Base-by-base conservation (phyloP, 2,797 vertebrate species). In the Brachymystax lenok region DNA sequence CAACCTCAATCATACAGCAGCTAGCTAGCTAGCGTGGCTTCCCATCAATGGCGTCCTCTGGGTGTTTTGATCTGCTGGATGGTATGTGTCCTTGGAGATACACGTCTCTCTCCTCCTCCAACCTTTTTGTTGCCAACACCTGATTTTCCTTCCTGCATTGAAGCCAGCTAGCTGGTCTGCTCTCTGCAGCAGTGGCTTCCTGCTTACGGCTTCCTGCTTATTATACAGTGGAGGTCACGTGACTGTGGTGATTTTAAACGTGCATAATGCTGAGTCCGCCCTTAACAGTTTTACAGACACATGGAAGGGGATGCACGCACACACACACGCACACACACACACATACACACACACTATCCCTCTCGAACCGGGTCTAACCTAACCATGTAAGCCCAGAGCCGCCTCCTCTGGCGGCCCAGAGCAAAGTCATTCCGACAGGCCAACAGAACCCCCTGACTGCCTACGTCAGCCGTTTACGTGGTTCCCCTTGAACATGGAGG, bases 51-150 rank as follows among this genome's bases (percentile, higher is more conserved):
- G 83, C 70, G 87, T 92, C 91, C 92, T 93, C 91, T 79, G 80
- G 84, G 84, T 88, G 74, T 84, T 92, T 93, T 93, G 87, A 93
- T 93, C 88, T 91, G 89, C 87, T 80, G 90, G 91, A 91, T 89
- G 90, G 90, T 91, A 90, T 92, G 91, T 92, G 92, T 92, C 92
- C 92, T 93, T 93, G 92, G 91, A 92, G 91, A 93, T 91, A 88
- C 75, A 80, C 69, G 88, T 91, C 90, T 84, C 86, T 89, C 28
- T 5, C 10, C 40, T 91, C 87, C 88, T 91, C 90, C 88, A 89
- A 90, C 87, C 88, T 87, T 89, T 91, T 91, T 91, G 88, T 91
- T 86, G 83, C 88, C 83, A 61, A 78, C 84, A 83, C 84, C 88
- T 92, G 86, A 85, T 92, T 90, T 61, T 24, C 8, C 90, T 86